A percentile compares a stretch with the other conserved stretches of the same genome.
Evolutionary conservation across 2,797 vertebrate species (phyloP).

Genomic region (Chrosomus eos): DNA sequence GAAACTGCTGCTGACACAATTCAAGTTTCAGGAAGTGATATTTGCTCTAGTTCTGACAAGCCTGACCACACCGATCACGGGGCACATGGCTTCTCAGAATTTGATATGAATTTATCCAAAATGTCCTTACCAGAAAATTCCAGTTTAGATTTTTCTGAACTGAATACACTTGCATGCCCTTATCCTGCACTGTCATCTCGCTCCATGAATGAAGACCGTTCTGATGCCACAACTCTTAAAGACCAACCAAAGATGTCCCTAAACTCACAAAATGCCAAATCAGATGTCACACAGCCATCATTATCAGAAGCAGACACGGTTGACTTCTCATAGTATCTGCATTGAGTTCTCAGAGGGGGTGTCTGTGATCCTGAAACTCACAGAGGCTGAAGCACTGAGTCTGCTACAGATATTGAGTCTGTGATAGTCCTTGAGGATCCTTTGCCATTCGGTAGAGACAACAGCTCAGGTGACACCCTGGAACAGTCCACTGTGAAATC

Average conservation of each 20-base stretch:
- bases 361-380: conserved; percentile 7
- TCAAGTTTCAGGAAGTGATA: conserved; percentile 38
- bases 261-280: conserved; percentile 1
- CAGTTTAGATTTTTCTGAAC: conserved; percentile 49
- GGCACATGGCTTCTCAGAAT: not conserved
- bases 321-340: not conserved
- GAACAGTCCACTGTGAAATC: conserved; percentile 28
- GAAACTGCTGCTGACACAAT: conserved; percentile 7
- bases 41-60: conserved; percentile 24
- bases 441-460: conserved; percentile 1
- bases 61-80: conserved; percentile 18
- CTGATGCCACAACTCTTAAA: not conserved
- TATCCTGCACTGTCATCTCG: not conserved
- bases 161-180: conserved; percentile 51
- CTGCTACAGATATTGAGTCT: conserved; percentile 3
- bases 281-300: not conserved
- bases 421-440: not conserved
- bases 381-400: not conserved
- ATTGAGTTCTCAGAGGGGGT: conserved; percentile 5
- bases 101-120: conserved; percentile 31
- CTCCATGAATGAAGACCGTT: conserved; percentile 14
- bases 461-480: conserved; percentile 30
- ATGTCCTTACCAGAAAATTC: conserved; percentile 44
- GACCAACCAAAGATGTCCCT: not conserved
- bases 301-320: not conserved